Evolutionary conservation across 2,113 vertebrate species (phyloP).

Genomic region (Haemorhous mexicanus): DNA sequence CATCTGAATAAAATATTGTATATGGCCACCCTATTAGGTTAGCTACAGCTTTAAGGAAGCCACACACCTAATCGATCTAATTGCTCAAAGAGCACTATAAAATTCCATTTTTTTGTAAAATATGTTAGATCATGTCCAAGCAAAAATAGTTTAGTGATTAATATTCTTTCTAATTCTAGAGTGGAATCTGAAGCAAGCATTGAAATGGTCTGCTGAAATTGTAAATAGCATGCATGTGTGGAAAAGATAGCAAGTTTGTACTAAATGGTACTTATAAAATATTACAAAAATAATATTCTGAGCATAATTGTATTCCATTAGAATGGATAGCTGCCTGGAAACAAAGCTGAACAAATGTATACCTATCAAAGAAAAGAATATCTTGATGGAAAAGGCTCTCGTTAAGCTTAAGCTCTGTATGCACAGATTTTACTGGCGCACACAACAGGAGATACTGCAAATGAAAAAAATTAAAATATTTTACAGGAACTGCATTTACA

Average conservation of each 20-base stretch:
- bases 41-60: constrained; percentile 48
- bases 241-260: constrained; percentile 33
- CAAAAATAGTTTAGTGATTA: constrained; percentile 48
- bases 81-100: constrained; percentile 46
- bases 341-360: constrained; percentile 22
- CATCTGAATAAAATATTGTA: constrained; percentile 31
- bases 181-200: constrained; percentile 31
- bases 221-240: constrained; percentile 41
- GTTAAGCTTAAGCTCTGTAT: background rate
- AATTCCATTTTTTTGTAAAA: constrained; percentile 1
- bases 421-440: background rate
- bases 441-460: background rate
- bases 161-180: constrained; percentile 59
- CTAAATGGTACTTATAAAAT: constrained; percentile 35
- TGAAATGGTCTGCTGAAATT: constrained; percentile 34
- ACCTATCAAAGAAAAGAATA: background rate
- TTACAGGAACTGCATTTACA: background rate
- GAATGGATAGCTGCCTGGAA: constrained; percentile 31
- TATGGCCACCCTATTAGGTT: constrained; percentile 41
- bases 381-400: constrained; percentile 5
- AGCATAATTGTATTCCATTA: constrained; percentile 53
- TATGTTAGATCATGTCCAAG: constrained; percentile 31
- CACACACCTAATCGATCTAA: constrained; percentile 52
- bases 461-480: background rate
- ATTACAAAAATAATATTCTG: constrained; percentile 36